A percentile compares a stretch with the other conserved stretches of the same genome.
Evolutionary conservation across 2,113 vertebrate genomes (phyloP).

Genomic region (Calonectris borealis): DNA sequence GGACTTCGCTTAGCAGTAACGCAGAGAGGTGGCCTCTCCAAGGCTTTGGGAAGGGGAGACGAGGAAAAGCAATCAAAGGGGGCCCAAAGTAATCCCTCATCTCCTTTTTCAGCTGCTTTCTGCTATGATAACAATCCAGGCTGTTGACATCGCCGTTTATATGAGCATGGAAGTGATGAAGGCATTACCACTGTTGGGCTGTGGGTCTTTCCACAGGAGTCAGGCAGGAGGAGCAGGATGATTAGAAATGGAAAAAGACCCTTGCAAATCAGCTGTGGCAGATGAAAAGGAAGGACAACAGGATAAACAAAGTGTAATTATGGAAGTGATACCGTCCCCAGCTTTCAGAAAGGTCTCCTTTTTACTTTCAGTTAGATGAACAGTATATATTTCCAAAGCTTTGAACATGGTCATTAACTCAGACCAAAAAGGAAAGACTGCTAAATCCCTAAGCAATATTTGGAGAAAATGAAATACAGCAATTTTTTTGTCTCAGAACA

Average conservation of each 20-base stretch:
- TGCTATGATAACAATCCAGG: slow-evolving; percentile 13
- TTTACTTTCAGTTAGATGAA: background rate
- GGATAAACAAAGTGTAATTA: slow-evolving; percentile 42
- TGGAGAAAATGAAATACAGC: background rate
- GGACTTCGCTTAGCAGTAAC: background rate
- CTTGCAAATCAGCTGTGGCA: slow-evolving; percentile 57
- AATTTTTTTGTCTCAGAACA: background rate
- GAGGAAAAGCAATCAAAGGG: slow-evolving; percentile 4
- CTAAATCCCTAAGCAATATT: background rate
- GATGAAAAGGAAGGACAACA: slow-evolving; percentile 52
- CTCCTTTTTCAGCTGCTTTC: slow-evolving; percentile 19
- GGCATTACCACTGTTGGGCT: slow-evolving; percentile 53
- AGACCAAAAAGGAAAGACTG: background rate
- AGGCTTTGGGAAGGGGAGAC: background rate
- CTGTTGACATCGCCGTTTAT: slow-evolving; percentile 36
- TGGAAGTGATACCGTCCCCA: background rate
- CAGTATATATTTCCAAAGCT: background rate
- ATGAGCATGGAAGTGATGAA: slow-evolving; percentile 52
- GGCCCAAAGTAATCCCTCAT: background rate
- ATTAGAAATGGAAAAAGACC: slow-evolving; percentile 52
- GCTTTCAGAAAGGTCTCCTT: background rate
- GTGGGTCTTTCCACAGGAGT: slow-evolving; percentile 72
- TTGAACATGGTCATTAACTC: background rate
- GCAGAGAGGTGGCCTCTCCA: background rate
- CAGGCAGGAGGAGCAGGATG: slow-evolving; percentile 76